phyloP scores from a whole-genome alignment of 1,140 invertebrate species.

The Drosophila tsacasi region DNA sequence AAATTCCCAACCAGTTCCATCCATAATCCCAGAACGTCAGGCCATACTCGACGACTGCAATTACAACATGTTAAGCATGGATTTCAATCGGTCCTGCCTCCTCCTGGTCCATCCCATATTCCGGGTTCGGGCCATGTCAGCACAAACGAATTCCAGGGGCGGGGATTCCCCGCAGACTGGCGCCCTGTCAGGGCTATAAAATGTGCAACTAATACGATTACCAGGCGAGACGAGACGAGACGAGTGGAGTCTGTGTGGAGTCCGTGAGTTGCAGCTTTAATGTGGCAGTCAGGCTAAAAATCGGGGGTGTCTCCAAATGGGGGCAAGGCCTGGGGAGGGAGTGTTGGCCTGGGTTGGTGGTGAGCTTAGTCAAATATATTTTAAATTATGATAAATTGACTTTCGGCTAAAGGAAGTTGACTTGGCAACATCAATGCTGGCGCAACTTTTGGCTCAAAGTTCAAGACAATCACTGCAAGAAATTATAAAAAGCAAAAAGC shows the following conservation, averaged over 20 bases:
- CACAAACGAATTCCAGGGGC: conserved; percentile 20
- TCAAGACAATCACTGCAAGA: conserved; percentile 17
- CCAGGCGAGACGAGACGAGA: conserved; percentile 35
- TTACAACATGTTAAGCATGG: conserved; percentile 64
- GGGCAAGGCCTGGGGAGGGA: background rate
- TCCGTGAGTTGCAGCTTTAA: conserved; percentile 52
- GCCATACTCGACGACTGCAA: conserved; percentile 52
- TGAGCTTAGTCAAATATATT: conserved; percentile 63
- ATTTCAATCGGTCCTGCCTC: conserved; percentile 37
- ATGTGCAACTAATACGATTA: conserved; percentile 83
- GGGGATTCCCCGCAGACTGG: conserved; percentile 17
- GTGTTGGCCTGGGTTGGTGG: background rate
- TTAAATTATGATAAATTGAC: conserved; percentile 79
- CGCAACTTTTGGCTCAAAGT: conserved; percentile 54
- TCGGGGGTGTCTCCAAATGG: conserved; percentile 6
- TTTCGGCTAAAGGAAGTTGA: conserved; percentile 57
- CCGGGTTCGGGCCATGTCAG: conserved; percentile 34
- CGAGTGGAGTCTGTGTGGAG: conserved; percentile 3
- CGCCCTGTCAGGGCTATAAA: conserved; percentile 64
- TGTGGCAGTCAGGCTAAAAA: conserved; percentile 26
- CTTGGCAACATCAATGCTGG: conserved; percentile 46
- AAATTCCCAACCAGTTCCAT: conserved; percentile 24
- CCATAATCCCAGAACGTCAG: conserved; percentile 31
- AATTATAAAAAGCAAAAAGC: background rate
- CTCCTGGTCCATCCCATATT: background rate